These are phyloP conservation scores for Orius insidiosus DNA, from an alignment of 1,140 invertebrate genomes.

Conservation along the genomic window DNA sequence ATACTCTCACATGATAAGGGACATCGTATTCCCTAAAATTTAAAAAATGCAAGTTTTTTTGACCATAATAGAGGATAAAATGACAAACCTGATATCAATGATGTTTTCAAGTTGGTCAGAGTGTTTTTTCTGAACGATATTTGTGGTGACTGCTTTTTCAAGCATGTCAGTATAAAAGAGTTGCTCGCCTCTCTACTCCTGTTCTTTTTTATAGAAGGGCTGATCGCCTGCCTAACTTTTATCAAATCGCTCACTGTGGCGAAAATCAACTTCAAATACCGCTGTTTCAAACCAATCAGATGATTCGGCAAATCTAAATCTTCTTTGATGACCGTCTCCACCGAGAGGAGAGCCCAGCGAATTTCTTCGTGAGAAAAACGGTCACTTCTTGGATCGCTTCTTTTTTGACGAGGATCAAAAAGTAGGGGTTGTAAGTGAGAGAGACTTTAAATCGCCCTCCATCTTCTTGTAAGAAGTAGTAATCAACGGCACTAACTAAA, in stretches of 20 bases:
- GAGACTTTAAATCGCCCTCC: constrained; percentile 87
- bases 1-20: constrained; percentile 89
- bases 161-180: constrained; percentile 71
- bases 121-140: constrained; percentile 32
- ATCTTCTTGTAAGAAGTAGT: constrained; percentile 95
- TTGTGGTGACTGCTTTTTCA: constrained; percentile 36
- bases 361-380: constrained; percentile 79
- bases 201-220: constrained; percentile 72
- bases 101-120: constrained; percentile 77
- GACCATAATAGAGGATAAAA: too few species aligned
- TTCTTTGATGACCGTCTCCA: constrained; percentile 79
- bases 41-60: too few species aligned
- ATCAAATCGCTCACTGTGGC: constrained; percentile 71
- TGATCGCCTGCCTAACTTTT: constrained; percentile 73
- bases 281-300: constrained; percentile 78
- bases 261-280: constrained; percentile 85
- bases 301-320: constrained; percentile 96
- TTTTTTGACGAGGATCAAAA: constrained; percentile 69
- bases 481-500: constrained; percentile 84
- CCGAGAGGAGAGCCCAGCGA: constrained; percentile 54
- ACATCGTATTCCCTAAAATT: constrained; percentile 88
- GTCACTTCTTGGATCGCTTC: constrained; percentile 74
- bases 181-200: constrained; percentile 67
- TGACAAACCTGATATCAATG: constrained; percentile 59
- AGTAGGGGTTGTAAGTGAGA: constrained; percentile 82